Conservation (phyloP, 1,140 invertebrate species). For the Pseudoatta argentina region DNA sequence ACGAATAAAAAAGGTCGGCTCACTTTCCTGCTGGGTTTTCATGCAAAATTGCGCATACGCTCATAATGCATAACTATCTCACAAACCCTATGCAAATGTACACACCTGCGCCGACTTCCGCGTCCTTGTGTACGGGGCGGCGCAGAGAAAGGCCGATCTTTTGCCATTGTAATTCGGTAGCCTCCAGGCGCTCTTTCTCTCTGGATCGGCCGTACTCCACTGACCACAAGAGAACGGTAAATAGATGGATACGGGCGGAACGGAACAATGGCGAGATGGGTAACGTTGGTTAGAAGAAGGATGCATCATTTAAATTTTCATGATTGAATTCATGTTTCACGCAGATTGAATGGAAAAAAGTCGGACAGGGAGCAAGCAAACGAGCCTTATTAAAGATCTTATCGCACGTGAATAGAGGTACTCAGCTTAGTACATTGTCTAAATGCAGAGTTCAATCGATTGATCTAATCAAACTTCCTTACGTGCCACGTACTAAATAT, state of each 20-base stretch:
- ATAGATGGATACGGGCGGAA: constrained; percentile 48
- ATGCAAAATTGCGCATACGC: constrained; percentile 4
- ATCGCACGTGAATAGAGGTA: constrained; percentile 26
- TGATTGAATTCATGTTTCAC: constrained; percentile 46
- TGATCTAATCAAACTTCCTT: not conserved
- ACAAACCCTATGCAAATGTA: constrained; percentile 50
- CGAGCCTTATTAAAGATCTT: constrained; percentile 30
- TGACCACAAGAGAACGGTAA: constrained; percentile 55
- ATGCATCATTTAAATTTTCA: constrained; percentile 12
- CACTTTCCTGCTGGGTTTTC: constrained; percentile 16
- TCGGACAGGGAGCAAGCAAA: not conserved
- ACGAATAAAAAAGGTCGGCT: not conserved
- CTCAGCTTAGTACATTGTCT: not conserved
- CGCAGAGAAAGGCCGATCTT: constrained; percentile 66
- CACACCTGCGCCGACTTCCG: constrained; percentile 62
- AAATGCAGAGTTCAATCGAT: not conserved
- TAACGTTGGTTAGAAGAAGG: constrained; percentile 26
- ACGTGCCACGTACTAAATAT: not conserved
- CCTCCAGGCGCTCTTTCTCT: constrained; percentile 57
- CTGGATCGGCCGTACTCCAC: constrained; percentile 58
- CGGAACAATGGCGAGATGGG: constrained; percentile 55
- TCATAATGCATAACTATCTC: not conserved
- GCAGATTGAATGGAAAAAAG: constrained; percentile 27
- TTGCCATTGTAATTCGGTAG: constrained; percentile 72
- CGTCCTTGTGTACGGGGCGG: not conserved